Conservation (phyloP, 2,113 vertebrate genomes). For the Sapajus apella region DNA sequence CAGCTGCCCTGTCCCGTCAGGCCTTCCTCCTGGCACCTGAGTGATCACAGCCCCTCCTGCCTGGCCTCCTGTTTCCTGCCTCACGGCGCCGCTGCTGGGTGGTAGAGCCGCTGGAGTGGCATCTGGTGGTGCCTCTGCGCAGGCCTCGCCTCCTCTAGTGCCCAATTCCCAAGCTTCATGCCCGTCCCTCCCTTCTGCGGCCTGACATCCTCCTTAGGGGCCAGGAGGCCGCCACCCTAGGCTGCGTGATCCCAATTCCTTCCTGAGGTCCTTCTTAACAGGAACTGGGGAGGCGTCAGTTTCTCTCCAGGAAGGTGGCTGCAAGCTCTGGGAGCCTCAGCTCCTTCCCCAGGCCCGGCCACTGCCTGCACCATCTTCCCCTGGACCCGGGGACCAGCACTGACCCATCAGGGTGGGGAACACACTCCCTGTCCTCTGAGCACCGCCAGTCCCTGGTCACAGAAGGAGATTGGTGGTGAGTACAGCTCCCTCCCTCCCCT, state of each 20-base stretch:
- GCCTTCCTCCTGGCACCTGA: background rate
- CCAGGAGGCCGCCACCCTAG: no score
- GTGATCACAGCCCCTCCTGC: background rate
- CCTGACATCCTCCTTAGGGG: background rate
- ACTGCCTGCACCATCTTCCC: background rate
- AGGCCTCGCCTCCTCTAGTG: background rate
- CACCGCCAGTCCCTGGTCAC: background rate
- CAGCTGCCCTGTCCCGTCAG: background rate
- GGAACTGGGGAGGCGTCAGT: background rate
- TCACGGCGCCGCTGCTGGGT: background rate
- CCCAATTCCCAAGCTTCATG: background rate
- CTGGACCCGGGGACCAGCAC: background rate
- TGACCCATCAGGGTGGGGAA: background rate
- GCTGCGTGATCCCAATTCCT: background rate
- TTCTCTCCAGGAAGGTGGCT: background rate
- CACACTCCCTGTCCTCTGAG: background rate
- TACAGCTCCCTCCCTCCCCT: background rate
- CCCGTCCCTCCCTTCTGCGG: fast-evolving
- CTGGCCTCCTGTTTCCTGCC: background rate
- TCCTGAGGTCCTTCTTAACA: background rate
- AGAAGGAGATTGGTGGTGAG: background rate
- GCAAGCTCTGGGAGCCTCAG: no score
- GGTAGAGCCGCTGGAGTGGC: background rate
- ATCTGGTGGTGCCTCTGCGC: background rate
- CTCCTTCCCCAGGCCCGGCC: background rate